Conservation (phyloP, 2,888 invertebrate genomes). For the Patella caerulea region DNA sequence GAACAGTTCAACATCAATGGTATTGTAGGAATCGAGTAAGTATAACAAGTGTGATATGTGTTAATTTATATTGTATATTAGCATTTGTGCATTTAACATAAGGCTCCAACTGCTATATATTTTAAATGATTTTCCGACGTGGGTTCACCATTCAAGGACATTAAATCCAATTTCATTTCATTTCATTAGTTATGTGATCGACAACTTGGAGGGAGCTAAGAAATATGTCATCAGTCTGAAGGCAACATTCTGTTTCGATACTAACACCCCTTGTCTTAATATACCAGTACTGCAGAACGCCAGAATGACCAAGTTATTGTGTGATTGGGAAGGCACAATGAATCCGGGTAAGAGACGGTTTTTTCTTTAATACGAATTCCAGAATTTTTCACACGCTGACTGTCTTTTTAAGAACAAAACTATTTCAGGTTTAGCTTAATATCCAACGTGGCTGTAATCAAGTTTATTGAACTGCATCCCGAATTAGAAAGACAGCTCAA, state of each 20-base stretch:
- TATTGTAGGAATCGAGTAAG: slow-evolving; percentile 43
- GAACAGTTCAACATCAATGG: slow-evolving; percentile 37
- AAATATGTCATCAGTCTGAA: slow-evolving; percentile 33
- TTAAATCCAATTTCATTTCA: background rate
- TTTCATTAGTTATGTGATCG: slow-evolving; percentile 30
- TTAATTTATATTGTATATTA: too few species aligned
- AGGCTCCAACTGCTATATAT: too few species aligned
- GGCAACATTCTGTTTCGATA: slow-evolving; percentile 34
- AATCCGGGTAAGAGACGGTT: slow-evolving; percentile 19
- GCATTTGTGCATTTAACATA: too few species aligned
- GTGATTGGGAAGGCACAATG: slow-evolving; percentile 28
- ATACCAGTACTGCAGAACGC: slow-evolving; percentile 28
- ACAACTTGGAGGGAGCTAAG: slow-evolving; percentile 32
- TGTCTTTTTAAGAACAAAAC: too few species aligned
- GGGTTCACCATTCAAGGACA: too few species aligned
- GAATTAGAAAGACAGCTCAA: slow-evolving; percentile 3
- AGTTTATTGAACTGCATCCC: too few species aligned
- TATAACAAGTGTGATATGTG: background rate
- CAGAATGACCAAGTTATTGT: slow-evolving; percentile 34
- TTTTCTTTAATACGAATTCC: too few species aligned
- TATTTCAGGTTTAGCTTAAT: too few species aligned
- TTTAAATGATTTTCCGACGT: too few species aligned
- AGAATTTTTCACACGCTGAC: too few species aligned
- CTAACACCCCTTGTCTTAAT: slow-evolving; percentile 28
- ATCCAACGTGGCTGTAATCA: too few species aligned